These are phyloP conservation scores for Micrasema minimum DNA, from an alignment of 1,140 invertebrate species.

Conservation along the genomic window DNA sequence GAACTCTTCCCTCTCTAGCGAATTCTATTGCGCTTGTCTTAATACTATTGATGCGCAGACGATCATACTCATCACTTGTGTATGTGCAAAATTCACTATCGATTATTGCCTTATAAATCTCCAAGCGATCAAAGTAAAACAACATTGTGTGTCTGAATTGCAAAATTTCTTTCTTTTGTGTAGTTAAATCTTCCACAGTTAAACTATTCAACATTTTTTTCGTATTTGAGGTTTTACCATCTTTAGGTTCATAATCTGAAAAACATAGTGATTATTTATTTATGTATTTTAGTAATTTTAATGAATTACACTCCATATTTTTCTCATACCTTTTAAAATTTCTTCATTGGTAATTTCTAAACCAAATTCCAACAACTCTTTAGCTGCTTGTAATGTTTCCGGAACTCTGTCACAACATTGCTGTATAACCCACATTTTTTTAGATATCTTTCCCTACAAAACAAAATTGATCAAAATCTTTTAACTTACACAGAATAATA, in stretches of 20 bases:
- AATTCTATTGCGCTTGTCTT: constrained; percentile 66
- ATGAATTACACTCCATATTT: background rate
- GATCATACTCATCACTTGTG: constrained; percentile 69
- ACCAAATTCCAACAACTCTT: constrained; percentile 80
- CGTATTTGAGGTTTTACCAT: constrained; percentile 32
- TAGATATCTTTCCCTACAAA: constrained; percentile 77
- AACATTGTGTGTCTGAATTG: constrained; percentile 65
- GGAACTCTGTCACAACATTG: constrained; percentile 84
- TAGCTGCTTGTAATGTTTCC: constrained; percentile 76
- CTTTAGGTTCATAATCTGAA: constrained; percentile 20
- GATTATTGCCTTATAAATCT: constrained; percentile 64
- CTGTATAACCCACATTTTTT: constrained; percentile 84
- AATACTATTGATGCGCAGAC: constrained; percentile 61
- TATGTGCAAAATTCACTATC: constrained; percentile 65
- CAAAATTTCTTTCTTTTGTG: constrained; percentile 63
- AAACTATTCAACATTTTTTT: constrained; percentile 56
- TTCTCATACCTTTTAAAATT: constrained; percentile 65
- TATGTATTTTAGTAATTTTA: background rate
- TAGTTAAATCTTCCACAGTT: constrained; percentile 59
- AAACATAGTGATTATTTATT: background rate
- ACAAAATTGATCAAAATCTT: background rate
- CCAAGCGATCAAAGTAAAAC: constrained; percentile 63
- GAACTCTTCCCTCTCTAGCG: constrained; percentile 73
- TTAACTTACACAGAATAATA: too few relatives aligned
- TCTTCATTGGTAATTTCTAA: constrained; percentile 75